These are phyloP conservation scores for Leucophenga maculata DNA, from an alignment of 2,888 invertebrate genomes.

Conservation along the genomic window DNA sequence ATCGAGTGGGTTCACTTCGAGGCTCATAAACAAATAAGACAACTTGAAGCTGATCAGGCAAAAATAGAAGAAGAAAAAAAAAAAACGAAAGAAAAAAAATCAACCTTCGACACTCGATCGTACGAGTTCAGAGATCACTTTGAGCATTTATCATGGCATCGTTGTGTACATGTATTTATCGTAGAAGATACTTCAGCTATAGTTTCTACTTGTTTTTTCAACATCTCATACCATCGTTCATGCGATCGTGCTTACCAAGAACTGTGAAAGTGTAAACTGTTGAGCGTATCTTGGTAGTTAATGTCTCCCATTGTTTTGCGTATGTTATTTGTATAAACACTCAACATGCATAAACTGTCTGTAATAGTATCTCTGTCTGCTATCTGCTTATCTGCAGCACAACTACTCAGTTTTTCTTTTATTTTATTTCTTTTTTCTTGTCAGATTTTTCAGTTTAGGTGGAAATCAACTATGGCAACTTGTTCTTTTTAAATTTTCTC, in stretches of 20 bases:
- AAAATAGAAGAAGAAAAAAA: too few relatives aligned
- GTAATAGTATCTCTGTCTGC: conserved; percentile 20
- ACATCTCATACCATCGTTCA: background rate
- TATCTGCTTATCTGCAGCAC: conserved; percentile 26
- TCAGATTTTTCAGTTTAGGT: too few relatives aligned
- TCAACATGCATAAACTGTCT: conserved; percentile 56
- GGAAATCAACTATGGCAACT: background rate
- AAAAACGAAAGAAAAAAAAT: too few relatives aligned
- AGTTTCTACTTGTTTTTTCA: background rate
- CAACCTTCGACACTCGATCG: too few relatives aligned
- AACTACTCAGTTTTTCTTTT: background rate
- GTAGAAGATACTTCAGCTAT: background rate
- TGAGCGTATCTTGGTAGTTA: conserved; percentile 65
- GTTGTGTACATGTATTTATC: background rate
- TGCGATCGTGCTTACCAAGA: conserved; percentile 20
- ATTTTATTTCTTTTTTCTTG: background rate
- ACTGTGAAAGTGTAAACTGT: conserved; percentile 35
- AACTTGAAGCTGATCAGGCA: conserved; percentile 9
- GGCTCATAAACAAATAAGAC: conserved; percentile 26
- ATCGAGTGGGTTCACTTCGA: conserved; percentile 28
- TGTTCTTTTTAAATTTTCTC: background rate
- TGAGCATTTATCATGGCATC: conserved; percentile 6
- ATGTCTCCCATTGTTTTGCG: conserved; percentile 57
- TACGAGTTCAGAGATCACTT: conserved; percentile 23
- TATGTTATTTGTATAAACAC: conserved; percentile 51